Evolutionary conservation across 92 coral and sea anemone genomes (phyloP), one percentile per base, ranked within the genome.

Genomic region (Montipora capitata): DNA sequence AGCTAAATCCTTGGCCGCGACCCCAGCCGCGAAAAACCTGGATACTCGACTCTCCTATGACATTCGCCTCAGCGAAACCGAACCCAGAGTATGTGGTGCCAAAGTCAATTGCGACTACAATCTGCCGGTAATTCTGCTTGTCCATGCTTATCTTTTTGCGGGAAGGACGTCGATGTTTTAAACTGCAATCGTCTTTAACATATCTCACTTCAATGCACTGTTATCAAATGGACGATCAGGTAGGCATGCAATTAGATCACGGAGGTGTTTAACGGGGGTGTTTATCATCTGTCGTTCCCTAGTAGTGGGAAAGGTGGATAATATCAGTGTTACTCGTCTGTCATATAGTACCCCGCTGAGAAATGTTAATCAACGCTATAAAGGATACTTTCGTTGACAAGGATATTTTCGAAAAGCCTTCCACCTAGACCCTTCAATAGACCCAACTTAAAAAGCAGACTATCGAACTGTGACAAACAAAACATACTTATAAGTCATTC

Each of bases 71-170:
- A 15, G 96, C 90, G 59, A 93, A 93, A 57, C 92, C 92, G 71
- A 93, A 93, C 14, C 96, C 96, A 40, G 94, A 90, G 57, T 93
- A 93, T 4, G 96, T 93, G 10, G 96, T 90, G 15, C 96, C 96
- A 81, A 93, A 93, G 76, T 93, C 96, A 17, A 93, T 93, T 13
- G 96, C 94, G 2, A 93, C 92, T 8, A 86, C 87, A n/a, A 93
- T 63, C 2, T 43, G 54, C 10, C 52, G 52, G 16, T 56, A 63
- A 0, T 43, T 77, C 57, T 39, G 77, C 39, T 42, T 41, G n/a
- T 58, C 86, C 86, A 81, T 81, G 20, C 52, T 52, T 10, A 43
- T 12, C 4, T 3, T 8, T 54, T 11, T 54, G 61, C 12, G 7
- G 61, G 61, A 54, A 6, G 14, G 61, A 54, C 13, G 61, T 13